A percentile compares a stretch with the other conserved stretches of the same genome.
phyloP scores from a whole-genome alignment of 2,113 vertebrate species.

The Ailuropoda melanoleuca region DNA sequence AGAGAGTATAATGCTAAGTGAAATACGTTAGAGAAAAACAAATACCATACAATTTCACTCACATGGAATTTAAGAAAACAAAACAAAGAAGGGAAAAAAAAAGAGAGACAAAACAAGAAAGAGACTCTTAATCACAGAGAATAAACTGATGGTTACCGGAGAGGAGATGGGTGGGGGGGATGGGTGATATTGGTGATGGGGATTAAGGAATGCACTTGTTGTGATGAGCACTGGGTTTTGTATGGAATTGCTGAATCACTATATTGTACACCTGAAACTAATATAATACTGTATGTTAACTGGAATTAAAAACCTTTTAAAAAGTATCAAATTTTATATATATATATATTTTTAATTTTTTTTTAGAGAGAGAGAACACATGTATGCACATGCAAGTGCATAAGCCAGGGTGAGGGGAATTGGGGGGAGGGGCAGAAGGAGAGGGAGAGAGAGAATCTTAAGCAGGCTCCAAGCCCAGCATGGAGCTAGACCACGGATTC shows the following conservation, averaged over 20 bases:
- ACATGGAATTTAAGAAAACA: not conserved
- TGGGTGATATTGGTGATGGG: not conserved
- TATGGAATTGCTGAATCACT: not conserved
- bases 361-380: not conserved
- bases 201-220: not conserved
- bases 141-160: not conserved
- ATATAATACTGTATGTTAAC: not conserved
- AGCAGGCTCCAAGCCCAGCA: no score
- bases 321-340: not conserved
- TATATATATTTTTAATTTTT: not conserved
- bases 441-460: no score
- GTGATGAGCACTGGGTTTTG: not conserved
- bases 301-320: not conserved
- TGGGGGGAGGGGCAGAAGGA: not conserved
- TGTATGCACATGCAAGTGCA: not conserved
- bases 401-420: not conserved
- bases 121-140: not conserved
- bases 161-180: not conserved
- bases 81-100: not conserved
- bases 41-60: not conserved
- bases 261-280: not conserved
- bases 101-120: not conserved
- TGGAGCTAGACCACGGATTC: no score
- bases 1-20: not conserved
- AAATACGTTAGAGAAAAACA: not conserved